Base-by-base conservation (phyloP, 2,888 invertebrate genomes). In the Coenonympha arcania region DNA sequence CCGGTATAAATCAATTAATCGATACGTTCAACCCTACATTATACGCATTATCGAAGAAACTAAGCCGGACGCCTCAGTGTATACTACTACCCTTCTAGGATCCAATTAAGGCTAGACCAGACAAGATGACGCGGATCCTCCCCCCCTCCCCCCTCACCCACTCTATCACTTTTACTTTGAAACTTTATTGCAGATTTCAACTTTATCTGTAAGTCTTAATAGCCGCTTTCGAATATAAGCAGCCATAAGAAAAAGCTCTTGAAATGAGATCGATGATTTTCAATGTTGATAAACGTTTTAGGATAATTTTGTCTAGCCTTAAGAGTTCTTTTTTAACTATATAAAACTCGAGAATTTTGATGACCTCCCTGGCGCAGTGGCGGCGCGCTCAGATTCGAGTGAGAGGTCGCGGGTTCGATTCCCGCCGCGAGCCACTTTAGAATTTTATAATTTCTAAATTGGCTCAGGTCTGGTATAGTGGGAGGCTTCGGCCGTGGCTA, bases 51-150 rank as follows among this genome's bases (percentile, higher is more conserved):
- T 68, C 62, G 60, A 69, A 65, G 66, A 60, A 60, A 64, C 63
- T 71, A 71, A 71, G 68, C 73, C 65, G 62, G 63, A 62, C 58
- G 61, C 62, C 63, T 65, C 62, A 61, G 71, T 72, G 74, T 76
- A 68, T 73, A n/a, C n/a, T 69, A 69, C 73, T 68, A 69, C 70
- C 71, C 71, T 70, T 71, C 68, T 68, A 69, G 66, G 64, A 76
- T 80, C 77, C 76, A 80, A 80, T 81, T 79, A 80, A 76, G 71
- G 65, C 71, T 71, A 73, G 71, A 64, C 71, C 68, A 77, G 71
- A 73, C 74, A 73, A 77, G 71, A 72, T 73, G 73, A 70, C 71
- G 71, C 65, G 72, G 76, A 78, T 73, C 50, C 56, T 48, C 52
- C 51, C 50, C n/a, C n/a, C n/a, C 50, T 54, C 50, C 52, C 51